A percentile compares a stretch with the other conserved stretches of the same genome.
Evolutionary conservation across 2,888 invertebrate species (phyloP).

Genomic region (Leptura quadrifasciata): DNA sequence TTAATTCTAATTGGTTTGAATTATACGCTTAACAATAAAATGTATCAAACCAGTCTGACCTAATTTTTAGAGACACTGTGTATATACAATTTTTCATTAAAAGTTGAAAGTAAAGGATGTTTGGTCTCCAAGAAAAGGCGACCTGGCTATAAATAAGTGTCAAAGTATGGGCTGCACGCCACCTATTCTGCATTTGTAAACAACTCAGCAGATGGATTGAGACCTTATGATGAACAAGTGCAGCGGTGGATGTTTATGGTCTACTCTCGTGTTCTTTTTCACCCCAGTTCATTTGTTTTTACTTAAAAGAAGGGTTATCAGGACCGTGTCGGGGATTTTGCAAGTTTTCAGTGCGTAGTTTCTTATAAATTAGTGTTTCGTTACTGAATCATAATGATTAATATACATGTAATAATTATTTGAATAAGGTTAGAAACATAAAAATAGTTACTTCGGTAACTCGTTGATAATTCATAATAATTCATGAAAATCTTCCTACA

Average conservation of each 20-base stretch:
- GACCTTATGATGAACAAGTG: constrained; percentile 63
- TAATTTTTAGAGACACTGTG: constrained; percentile 14
- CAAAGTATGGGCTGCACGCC: constrained; percentile 59
- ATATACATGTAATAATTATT: too few species aligned
- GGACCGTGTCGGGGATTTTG: background rate
- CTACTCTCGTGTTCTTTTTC: constrained; percentile 44
- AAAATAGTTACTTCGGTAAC: too few species aligned
- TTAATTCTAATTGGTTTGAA: too few species aligned
- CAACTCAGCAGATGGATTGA: constrained; percentile 63
- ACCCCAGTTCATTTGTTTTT: constrained; percentile 51
- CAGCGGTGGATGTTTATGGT: constrained; percentile 50
- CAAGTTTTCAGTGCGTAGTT: background rate
- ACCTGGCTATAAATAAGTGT: constrained; percentile 66
- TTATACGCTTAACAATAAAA: too few species aligned
- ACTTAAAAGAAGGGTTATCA: constrained; percentile 11
- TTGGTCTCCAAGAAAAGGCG: constrained; percentile 64
- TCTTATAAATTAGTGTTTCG: too few species aligned
- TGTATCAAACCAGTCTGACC: background rate
- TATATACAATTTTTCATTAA: constrained; percentile 55
- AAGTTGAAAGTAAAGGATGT: constrained; percentile 67
- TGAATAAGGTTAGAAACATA: too few species aligned
- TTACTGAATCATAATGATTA: too few species aligned
- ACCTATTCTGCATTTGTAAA: constrained; percentile 64
- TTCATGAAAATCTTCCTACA: too few species aligned
- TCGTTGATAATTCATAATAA: too few species aligned